Base-by-base conservation (phyloP, 2,113 vertebrate species). In the Taurulus bubalis region DNA sequence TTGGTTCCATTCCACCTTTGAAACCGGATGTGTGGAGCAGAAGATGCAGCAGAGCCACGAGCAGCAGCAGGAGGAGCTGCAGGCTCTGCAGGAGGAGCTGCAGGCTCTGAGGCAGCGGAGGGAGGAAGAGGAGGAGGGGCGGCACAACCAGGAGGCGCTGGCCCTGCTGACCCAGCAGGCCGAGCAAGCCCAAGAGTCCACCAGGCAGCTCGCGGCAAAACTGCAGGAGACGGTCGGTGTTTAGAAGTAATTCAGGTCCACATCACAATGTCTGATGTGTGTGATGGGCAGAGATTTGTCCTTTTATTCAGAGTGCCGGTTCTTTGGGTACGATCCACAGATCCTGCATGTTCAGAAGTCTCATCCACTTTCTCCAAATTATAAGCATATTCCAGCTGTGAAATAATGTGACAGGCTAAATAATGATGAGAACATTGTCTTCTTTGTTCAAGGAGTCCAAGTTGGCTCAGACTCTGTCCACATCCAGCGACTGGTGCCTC, bases 151-250 rank as follows among this genome's bases (percentile, higher is more conserved):
- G 90, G 94, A 95, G 0, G 85, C 92, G 49, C 91, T 95, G 2
- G 91, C 90, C 1, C 94, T 94, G 90, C 95, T 96, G 84, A 97
- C 94, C 34, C 95, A 96, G 63, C 93, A 95, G 34, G 95, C 96
- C 0, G 96, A 97, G 86, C 92, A 89, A n/a, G 95, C 94, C 0
- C 94, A 97, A 58, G 95, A 96, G 24, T 91, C 94, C 0, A 72
- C 91, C 1, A 93, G 96, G 71, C 95, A 94, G 55, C 82, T 98
- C 28, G 83, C 91, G 0, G 86, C 75, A 15, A 96, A 96, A 59
- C 94, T 99, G 0, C 80, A 94, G 10, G 96, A 98, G 76, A 98
- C 97, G 96, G 97, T 98, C 80, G 38, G 84, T 56, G 20, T 38
- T 24, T 2, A 6, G 49, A 6, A 30, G 60, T 3, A 8, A 3